Evolutionary conservation across 1,140 invertebrate species (phyloP).

Genomic region (Lepidurus packardi): DNA sequence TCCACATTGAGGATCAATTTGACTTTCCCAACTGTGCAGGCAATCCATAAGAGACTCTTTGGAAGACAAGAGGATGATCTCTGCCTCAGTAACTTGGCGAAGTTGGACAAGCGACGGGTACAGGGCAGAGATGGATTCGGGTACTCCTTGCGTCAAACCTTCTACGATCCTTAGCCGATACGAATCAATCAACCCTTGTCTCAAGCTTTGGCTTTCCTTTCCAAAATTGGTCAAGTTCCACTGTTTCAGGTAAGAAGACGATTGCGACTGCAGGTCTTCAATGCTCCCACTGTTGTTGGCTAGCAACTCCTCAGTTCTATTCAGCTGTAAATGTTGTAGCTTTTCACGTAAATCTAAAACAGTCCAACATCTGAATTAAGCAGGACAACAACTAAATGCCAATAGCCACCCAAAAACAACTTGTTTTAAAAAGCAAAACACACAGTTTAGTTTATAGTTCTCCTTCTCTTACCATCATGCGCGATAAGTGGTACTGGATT

Average conservation of each 20-base stretch:
- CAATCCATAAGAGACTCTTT: neutral
- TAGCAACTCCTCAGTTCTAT: neutral
- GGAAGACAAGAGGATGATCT: neutral
- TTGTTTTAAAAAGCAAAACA: no score
- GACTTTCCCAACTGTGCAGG: neutral
- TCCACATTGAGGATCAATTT: neutral
- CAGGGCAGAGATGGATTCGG: constrained; percentile 22
- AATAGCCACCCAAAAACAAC: no score
- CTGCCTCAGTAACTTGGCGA: neutral
- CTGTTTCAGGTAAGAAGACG: neutral
- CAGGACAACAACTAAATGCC: no score
- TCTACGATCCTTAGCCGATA: constrained; percentile 34
- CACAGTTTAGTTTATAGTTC: no score
- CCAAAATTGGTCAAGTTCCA: neutral
- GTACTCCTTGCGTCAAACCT: constrained; percentile 24
- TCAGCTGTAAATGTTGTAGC: neutral
- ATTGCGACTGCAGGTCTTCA: neutral
- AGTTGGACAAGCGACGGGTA: neutral
- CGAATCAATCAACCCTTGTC: neutral
- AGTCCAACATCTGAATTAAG: constrained; percentile 37
- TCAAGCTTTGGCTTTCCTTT: neutral
- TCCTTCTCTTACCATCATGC: no score
- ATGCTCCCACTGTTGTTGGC: neutral
- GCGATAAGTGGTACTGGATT: no score
- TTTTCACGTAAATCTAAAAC: constrained; percentile 35